Evolutionary conservation across 2,797 vertebrate species (phyloP).

Genomic region (Spea hammondii): DNA sequence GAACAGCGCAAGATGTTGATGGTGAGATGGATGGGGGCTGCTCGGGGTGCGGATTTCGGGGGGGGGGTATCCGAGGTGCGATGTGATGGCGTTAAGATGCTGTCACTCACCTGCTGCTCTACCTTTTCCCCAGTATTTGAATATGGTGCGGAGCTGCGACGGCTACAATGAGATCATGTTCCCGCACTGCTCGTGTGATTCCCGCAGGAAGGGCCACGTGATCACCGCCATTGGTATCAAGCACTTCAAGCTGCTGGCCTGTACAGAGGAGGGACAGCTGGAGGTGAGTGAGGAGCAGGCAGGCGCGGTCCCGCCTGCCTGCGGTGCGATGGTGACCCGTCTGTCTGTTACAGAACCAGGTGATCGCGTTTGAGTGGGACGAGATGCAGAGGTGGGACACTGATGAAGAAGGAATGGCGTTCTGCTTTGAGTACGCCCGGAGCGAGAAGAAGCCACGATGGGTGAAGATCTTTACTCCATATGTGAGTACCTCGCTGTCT

Average conservation of each 20-base stretch:
- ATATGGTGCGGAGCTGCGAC: conserved; percentile 85
- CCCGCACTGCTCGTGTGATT: conserved; percentile 95
- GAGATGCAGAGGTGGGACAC: conserved; percentile 99
- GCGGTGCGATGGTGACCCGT: not conserved
- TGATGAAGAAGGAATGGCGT: conserved; percentile 95
- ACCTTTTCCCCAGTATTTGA: conserved; percentile 45
- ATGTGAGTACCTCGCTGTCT: conserved; percentile 72
- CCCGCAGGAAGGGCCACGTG: conserved; percentile 89
- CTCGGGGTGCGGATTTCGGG: too few species aligned
- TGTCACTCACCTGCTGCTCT: not conserved
- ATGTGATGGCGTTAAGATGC: too few species aligned
- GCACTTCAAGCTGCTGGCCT: conserved; percentile 94
- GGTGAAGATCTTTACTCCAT: conserved; percentile 98
- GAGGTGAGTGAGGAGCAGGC: conserved; percentile 69
- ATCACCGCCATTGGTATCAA: conserved; percentile 90
- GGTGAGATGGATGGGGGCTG: conserved; percentile 68
- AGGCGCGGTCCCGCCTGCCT: not conserved
- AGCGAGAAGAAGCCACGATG: conserved; percentile 97
- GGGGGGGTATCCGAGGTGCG: too few species aligned
- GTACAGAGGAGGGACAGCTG: conserved; percentile 89
- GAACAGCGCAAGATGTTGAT: conserved; percentile 93
- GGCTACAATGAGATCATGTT: conserved; percentile 95
- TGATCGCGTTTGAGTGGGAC: conserved; percentile 91
- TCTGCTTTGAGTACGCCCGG: conserved; percentile 92
- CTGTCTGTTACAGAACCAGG: conserved; percentile 81